Percentiles rank a stretch among this genome's conserved stretches.
These are phyloP conservation scores for Ophion ellenae DNA, from an alignment of 2,888 invertebrate species.

Conservation along the genomic window DNA sequence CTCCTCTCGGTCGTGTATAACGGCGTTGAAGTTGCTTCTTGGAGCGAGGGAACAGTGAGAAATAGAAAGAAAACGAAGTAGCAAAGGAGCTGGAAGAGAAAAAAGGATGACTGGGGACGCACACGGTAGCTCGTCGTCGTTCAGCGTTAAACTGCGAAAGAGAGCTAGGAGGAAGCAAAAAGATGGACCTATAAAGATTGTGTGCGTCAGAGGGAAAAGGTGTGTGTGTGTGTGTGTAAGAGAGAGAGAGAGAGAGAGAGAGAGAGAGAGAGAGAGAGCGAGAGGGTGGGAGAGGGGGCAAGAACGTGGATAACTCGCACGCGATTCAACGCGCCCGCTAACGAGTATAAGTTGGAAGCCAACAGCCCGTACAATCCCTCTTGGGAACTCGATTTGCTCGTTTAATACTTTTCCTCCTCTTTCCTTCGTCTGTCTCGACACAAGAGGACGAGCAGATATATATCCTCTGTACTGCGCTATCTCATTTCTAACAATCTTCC, in stretches of 20 bases:
- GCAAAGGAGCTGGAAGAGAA: constrained; percentile 21
- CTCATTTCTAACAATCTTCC: not conserved
- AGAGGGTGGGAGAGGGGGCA: constrained; percentile 5
- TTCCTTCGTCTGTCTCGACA: constrained; percentile 21
- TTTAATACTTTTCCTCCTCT: constrained; percentile 61
- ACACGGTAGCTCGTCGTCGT: constrained; percentile 53
- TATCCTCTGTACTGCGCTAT: not conserved
- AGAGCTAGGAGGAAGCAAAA: constrained; percentile 26
- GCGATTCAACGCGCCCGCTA: constrained; percentile 66
- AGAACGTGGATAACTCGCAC: constrained; percentile 64
- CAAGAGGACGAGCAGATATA: constrained; percentile 48
- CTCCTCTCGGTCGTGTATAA: constrained; percentile 29
- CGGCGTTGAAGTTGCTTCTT: constrained; percentile 47
- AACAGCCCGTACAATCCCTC: constrained; percentile 61
- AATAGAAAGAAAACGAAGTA: constrained; percentile 36
- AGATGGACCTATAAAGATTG: constrained; percentile 43
- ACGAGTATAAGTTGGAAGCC: constrained; percentile 66
- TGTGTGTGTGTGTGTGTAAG: not conserved
- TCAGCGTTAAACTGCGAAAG: constrained; percentile 52
- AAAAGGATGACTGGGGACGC: constrained; percentile 18
- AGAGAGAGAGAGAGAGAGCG: not conserved
- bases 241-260: constrained; percentile 2
- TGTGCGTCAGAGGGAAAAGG: constrained; percentile 26
- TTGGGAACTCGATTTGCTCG: constrained; percentile 64
- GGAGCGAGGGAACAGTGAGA: constrained; percentile 22